Percentiles rank a stretch among this genome's conserved stretches.
phyloP scores from a whole-genome alignment of 2,113 vertebrate species.

The Macquaria ambigua region DNA sequence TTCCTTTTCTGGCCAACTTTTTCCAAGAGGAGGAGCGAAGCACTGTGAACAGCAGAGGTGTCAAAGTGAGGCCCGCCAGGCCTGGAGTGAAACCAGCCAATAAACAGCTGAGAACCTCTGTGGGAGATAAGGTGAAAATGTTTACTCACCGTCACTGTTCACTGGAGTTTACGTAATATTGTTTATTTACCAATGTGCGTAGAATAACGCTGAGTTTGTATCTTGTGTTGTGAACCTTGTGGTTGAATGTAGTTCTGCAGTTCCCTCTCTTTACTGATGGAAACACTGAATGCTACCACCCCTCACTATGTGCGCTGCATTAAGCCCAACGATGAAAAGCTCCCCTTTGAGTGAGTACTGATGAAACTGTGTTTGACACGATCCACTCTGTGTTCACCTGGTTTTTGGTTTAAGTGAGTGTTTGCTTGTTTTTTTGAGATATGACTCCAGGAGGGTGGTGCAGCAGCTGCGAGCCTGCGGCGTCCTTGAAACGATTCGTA shows the following conservation, averaged over 20 bases:
- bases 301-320: constrained; percentile 98
- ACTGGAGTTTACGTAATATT: background rate
- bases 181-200: background rate
- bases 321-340: constrained; percentile 96
- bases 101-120: constrained; percentile 91
- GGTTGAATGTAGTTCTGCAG: constrained; percentile 88
- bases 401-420: background rate
- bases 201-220: background rate
- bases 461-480: constrained; percentile 98
- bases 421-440: constrained; percentile 81
- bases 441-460: constrained; percentile 92
- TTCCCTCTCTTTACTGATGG: constrained; percentile 95
- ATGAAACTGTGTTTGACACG: background rate
- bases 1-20: constrained; percentile 90
- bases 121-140: constrained; percentile 92
- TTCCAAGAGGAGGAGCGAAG: constrained; percentile 87
- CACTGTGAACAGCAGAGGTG: constrained; percentile 74
- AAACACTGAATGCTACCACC: constrained; percentile 94
- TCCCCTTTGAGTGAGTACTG: constrained; percentile 93
- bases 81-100: constrained; percentile 89
- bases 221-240: background rate
- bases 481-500: constrained; percentile 95
- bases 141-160: constrained; percentile 44
- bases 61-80: constrained; percentile 91
- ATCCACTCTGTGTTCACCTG: background rate